Conservation (phyloP, 2,888 invertebrate genomes). For the Lymantria dispar region DNA sequence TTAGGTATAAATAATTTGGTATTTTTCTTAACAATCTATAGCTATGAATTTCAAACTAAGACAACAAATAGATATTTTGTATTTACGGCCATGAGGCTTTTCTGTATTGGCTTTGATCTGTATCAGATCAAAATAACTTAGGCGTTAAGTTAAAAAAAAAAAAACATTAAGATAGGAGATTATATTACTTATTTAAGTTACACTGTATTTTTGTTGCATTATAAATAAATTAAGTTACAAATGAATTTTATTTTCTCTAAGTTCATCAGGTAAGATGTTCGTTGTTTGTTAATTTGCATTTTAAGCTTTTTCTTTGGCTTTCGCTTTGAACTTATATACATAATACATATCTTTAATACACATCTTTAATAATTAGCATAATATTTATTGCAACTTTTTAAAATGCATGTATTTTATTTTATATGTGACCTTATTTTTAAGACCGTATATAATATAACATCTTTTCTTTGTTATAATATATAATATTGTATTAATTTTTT, state of each 20-base stretch:
- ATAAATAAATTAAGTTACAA: conserved; percentile 33
- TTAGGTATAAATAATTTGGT: neutral
- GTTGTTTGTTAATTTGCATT: neutral
- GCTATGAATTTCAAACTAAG: neutral
- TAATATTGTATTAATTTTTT: too few species aligned
- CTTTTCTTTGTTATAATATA: too few species aligned
- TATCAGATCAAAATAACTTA: conserved; percentile 65
- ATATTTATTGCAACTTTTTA: too few species aligned
- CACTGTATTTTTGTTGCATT: conserved; percentile 37
- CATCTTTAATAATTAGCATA: too few species aligned
- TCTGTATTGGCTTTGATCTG: conserved; percentile 61
- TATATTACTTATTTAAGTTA: conserved; percentile 17
- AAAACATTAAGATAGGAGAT: conserved; percentile 3
- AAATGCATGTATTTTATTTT: too few species aligned
- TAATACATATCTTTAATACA: neutral
- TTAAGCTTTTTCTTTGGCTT: conserved; percentile 4
- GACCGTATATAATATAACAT: too few species aligned
- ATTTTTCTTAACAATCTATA: neutral
- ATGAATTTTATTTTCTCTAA: conserved; percentile 26
- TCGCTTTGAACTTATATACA: conserved; percentile 1
- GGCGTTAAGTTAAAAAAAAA: conserved; percentile 24
- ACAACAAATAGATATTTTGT: conserved; percentile 17
- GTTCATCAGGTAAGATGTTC: neutral
- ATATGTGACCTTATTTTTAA: too few species aligned
- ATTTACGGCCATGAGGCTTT: conserved; percentile 57